Evolutionary conservation across 1,140 invertebrate species (phyloP).

Genomic region (Whitmania pigra): DNA sequence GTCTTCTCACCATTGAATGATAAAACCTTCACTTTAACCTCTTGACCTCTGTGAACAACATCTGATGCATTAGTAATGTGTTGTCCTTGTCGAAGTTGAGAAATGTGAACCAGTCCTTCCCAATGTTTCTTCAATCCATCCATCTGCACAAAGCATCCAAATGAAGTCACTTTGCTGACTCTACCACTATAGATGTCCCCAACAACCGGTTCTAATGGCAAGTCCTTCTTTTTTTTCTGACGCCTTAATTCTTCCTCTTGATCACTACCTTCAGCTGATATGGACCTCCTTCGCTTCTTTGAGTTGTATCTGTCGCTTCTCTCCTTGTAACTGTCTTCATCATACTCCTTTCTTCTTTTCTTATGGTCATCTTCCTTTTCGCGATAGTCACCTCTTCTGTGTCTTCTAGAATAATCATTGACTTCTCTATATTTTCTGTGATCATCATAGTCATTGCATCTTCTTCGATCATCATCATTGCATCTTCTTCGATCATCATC

Average conservation of each 20-base stretch:
- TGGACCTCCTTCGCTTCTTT: background rate
- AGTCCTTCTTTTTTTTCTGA: constrained; percentile 11
- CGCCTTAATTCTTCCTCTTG: background rate
- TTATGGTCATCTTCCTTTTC: background rate
- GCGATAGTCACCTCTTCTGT: background rate
- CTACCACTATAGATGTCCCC: constrained; percentile 72
- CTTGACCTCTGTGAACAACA: constrained; percentile 74
- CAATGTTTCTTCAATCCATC: constrained; percentile 71
- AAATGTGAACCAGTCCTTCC: constrained; percentile 96
- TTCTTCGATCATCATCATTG: background rate
- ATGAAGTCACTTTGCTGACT: constrained; percentile 86
- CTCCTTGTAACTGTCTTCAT: background rate
- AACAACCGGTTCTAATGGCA: background rate
- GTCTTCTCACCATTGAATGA: constrained; percentile 83
- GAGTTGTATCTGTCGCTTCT: background rate
- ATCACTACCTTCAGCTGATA: background rate
- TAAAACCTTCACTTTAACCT: constrained; percentile 65
- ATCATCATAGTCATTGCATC: background rate
- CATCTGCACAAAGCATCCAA: constrained; percentile 93
- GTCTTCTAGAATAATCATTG: background rate
- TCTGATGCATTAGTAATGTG: constrained; percentile 85
- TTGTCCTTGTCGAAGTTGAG: constrained; percentile 69
- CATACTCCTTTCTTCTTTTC: background rate
- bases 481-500: background rate
- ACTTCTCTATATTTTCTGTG: background rate